These are phyloP conservation scores for Lasioglossum albipes DNA, from an alignment of 1,140 invertebrate genomes.

Conservation along the genomic window DNA sequence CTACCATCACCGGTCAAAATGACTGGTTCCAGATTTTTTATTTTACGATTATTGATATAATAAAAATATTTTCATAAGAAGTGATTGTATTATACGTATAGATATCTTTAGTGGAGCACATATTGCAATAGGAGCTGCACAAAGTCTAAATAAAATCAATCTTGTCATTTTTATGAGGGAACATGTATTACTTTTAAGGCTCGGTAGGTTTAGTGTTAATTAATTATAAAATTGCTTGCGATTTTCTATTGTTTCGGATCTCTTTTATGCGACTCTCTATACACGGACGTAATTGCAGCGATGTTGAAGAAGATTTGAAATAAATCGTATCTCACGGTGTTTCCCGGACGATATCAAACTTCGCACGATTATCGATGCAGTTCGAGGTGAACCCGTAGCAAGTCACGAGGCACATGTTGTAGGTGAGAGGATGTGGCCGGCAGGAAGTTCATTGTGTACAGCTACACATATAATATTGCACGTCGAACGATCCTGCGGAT, in stretches of 20 bases:
- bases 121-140: too few species aligned
- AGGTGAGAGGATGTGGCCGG: constrained; percentile 72
- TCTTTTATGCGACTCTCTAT: neutral
- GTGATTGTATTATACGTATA: too few species aligned
- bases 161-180: too few species aligned
- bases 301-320: neutral
- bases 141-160: too few species aligned
- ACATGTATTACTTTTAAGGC: too few species aligned
- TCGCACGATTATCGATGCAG: constrained; percentile 56
- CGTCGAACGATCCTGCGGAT: constrained; percentile 60
- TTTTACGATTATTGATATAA: too few species aligned
- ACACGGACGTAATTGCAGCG: neutral
- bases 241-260: neutral
- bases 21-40: too few species aligned
- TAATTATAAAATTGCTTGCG: neutral
- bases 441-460: constrained; percentile 78
- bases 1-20: too few species aligned
- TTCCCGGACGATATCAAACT: constrained; percentile 38
- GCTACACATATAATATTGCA: constrained; percentile 71
- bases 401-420: constrained; percentile 57
- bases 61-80: too few species aligned
- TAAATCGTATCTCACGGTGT: neutral
- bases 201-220: too few species aligned
- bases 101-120: too few species aligned
- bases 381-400: constrained; percentile 67